Percentiles rank a stretch among this genome's conserved stretches.
These are phyloP conservation scores for Poicephalus meyeri DNA, from an alignment of 2,113 vertebrate genomes.

Conservation along the genomic window DNA sequence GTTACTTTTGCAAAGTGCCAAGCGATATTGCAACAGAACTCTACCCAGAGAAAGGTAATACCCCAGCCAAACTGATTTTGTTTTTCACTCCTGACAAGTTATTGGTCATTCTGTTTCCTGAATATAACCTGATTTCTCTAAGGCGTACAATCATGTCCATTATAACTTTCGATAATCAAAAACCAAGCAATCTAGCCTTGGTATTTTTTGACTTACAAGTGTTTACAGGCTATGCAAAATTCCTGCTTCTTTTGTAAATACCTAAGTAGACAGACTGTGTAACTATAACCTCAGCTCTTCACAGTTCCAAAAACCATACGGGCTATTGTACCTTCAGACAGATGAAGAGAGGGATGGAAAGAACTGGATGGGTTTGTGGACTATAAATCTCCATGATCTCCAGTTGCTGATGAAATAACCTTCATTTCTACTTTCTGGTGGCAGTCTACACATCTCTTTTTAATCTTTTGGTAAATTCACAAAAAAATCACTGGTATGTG, in stretches of 20 bases:
- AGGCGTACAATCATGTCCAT: background rate
- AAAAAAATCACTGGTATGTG: background rate
- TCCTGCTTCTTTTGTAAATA: background rate
- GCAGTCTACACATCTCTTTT: background rate
- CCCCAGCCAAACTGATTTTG: background rate
- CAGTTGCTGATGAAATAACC: background rate
- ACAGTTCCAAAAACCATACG: background rate
- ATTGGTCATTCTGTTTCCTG: background rate
- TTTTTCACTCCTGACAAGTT: background rate
- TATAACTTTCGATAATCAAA: background rate
- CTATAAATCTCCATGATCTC: background rate
- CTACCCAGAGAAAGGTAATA: background rate
- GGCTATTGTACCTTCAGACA: background rate
- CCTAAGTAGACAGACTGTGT: background rate
- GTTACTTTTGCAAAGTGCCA: background rate
- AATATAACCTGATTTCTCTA: background rate
- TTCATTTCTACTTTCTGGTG: background rate
- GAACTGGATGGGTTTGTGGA: background rate
- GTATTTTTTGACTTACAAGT: background rate
- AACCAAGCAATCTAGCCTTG: background rate
- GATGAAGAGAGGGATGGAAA: background rate
- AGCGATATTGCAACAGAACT: fast-evolving
- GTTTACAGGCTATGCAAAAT: background rate
- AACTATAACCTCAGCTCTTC: background rate
- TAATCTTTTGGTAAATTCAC: background rate